Conservation (phyloP, 2,888 invertebrate genomes). For the Siphlonurus alternatus region DNA sequence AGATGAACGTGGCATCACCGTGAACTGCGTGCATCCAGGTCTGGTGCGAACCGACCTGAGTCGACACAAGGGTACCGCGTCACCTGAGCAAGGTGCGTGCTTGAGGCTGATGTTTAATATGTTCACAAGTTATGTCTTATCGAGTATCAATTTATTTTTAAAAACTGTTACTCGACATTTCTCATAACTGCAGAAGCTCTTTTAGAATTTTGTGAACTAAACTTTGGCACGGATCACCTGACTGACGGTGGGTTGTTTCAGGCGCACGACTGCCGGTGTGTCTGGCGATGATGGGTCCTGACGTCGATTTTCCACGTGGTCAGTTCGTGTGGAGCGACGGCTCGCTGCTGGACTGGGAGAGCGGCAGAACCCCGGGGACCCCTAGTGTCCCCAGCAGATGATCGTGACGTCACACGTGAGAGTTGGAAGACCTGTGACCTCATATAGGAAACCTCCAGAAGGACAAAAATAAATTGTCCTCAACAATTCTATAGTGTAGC, state of each 20-base stretch:
- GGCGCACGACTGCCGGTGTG: constrained; percentile 23
- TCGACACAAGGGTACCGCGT: constrained; percentile 25
- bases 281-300: constrained; percentile 22
- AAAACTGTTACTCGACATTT: no score
- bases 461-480: no score
- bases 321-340: constrained; percentile 21
- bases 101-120: constrained; percentile 13
- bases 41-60: constrained; percentile 36
- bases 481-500: no score
- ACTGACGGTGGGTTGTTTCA: no score
- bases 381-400: no score
- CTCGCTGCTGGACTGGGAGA: constrained; percentile 18
- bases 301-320: constrained; percentile 20
- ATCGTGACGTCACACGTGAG: no score
- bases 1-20: constrained; percentile 24
- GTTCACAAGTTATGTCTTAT: neutral
- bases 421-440: no score
- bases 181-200: no score
- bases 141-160: no score
- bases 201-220: no score
- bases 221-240: no score
- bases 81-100: constrained; percentile 16
- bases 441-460: no score
- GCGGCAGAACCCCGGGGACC: constrained; percentile 5
- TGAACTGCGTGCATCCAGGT: constrained; percentile 31